These are phyloP conservation scores for Heliconius sara DNA, from an alignment of 2,888 invertebrate species.

Conservation along the genomic window DNA sequence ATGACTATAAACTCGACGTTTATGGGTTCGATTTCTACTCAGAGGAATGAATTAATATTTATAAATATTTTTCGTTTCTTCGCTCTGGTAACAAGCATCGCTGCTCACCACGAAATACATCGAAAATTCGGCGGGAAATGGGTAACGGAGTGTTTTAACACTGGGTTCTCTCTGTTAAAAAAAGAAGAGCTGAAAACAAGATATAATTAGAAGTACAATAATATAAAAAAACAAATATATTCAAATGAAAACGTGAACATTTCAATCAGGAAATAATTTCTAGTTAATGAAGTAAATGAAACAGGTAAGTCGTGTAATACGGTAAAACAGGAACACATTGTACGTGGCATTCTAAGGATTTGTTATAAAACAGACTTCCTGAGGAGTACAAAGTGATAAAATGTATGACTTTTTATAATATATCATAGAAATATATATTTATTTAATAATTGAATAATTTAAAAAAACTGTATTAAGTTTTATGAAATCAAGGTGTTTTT, in stretches of 20 bases:
- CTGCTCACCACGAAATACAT: too few relatives aligned
- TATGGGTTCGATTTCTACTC: too few relatives aligned
- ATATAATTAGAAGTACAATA: neutral
- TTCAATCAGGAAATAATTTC: constrained; percentile 28
- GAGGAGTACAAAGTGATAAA: neutral
- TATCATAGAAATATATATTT: neutral
- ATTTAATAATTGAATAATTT: neutral
- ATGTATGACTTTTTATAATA: too few relatives aligned
- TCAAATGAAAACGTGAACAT: neutral
- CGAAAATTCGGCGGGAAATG: too few relatives aligned
- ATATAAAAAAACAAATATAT: neutral
- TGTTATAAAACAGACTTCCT: neutral
- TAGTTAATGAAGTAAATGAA: constrained; percentile 18
- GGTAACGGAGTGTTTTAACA: too few relatives aligned
- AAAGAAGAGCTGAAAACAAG: too few relatives aligned
- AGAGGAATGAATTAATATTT: too few relatives aligned
- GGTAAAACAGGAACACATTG: constrained; percentile 24
- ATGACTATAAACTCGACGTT: too few relatives aligned
- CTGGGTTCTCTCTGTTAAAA: too few relatives aligned
- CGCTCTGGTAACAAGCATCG: too few relatives aligned
- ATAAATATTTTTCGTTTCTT: too few relatives aligned
- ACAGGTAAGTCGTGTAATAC: constrained; percentile 1
- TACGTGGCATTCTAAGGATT: constrained; percentile 6
- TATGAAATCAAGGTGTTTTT: neutral
- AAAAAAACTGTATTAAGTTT: neutral